Evolutionary conservation across 2,113 vertebrate genomes (phyloP), one percentile per base, ranked within the genome.

Genomic region (Ariopsis seemanni): DNA sequence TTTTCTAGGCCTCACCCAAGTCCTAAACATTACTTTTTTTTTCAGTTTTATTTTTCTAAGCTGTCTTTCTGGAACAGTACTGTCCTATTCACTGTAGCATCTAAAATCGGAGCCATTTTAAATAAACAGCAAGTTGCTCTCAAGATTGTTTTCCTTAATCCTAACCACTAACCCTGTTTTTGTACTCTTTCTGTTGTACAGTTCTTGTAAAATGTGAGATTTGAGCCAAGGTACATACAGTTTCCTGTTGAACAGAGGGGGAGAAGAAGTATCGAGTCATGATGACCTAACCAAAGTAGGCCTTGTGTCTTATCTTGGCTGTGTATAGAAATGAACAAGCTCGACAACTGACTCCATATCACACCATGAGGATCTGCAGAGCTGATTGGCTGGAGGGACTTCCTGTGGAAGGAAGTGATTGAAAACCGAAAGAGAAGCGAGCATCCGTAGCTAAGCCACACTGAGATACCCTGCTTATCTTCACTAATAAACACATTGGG

Each of bases 371-470:
- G 52, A 69, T 79, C 77, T 25, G 63, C 11, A 34, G 63, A 58
- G 77, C 77, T 81, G 77, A 86, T 86, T 86, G 85, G 85, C 77
- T 86, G 78, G 74, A 88, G 82, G 50, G 27, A 79, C 74, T 84
- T 88, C 87, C 87, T 88, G 82, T 79, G 82, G 82, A 79, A 88
- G 87, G 87, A 88, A 88, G 87, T 84, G 87, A 88, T 84, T 57
- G 60, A 88, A 58, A 83, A 58, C 72, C 67, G 57, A 79, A 15
- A 71, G 48, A 55, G 57, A 72, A 4, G 63, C 81, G 57, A 84
- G 82, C 72, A 78, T 84, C 87, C 50, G 87, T 77, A n/a, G 82
- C 52, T 57, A 53, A 52, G 72, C 58, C 75, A 22, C 79, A 72
- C 53, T 4, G 72, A 84, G 69, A 4, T 30, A 12, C 30, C 0